Conservation (phyloP, 2,113 vertebrate species). For the Myanophis thanlyinensis region DNA sequence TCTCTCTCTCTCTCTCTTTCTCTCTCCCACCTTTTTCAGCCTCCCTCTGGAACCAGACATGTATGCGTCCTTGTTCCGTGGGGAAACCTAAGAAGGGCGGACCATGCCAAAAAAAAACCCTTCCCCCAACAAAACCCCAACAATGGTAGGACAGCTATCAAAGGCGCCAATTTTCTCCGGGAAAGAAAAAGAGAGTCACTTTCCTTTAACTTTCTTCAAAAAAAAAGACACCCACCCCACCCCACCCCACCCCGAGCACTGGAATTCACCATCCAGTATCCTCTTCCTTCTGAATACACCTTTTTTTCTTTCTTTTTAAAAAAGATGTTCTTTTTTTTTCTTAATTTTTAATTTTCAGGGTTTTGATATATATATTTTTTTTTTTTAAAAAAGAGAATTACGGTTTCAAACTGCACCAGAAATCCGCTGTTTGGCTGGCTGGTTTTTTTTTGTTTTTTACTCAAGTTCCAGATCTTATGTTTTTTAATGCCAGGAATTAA, state of each 20-base stretch:
- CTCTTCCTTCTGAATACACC: conserved; percentile 33
- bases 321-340: conserved; percentile 52
- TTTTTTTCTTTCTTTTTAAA: conserved; percentile 15
- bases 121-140: no score
- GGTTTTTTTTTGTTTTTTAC: no score
- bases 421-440: conserved; percentile 57
- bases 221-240: no score
- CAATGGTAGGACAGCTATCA: background rate
- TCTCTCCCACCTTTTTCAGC: background rate
- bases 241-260: conserved; percentile 29
- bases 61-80: background rate
- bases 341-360: conserved; percentile 42
- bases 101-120: background rate
- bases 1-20: no score
- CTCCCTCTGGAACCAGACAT: background rate
- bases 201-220: background rate
- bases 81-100: background rate
- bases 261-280: conserved; percentile 27
- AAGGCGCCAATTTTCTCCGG: background rate
- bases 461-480: conserved; percentile 78
- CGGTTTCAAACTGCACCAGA: conserved; percentile 69
- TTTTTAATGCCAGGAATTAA: conserved; percentile 70
- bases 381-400: conserved; percentile 42
- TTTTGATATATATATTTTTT: no score
- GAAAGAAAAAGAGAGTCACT: background rate